Base-by-base conservation (phyloP, 2,888 invertebrate species). In the Pollenia angustigena region DNA sequence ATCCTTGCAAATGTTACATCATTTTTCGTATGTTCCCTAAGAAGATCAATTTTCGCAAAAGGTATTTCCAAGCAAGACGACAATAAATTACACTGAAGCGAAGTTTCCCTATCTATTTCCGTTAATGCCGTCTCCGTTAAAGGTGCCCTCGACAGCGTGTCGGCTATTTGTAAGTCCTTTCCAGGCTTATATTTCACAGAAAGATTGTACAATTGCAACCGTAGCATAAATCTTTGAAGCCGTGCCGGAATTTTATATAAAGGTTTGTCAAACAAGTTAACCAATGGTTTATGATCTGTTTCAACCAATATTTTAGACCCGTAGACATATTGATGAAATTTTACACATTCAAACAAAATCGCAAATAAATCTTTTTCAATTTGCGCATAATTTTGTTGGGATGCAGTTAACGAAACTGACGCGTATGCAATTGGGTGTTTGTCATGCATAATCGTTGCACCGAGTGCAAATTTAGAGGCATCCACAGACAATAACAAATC, bases 191-290 rank as follows among this genome's bases (percentile, higher is more conserved):
- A 23, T 23, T 23, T 23, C 23, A 23, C 23, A 23, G 23, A 23
- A 23, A 23, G 23, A 23, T 23, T 23, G 23, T 23, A 23, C 23
- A 23, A 23, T 23, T 23, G 23, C 23, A 23, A 23, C 23, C 52
- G 52, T 16, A 52, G 16, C 52, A 52, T 52, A 52, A 52, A 52
- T 16, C 52, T 4, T 52, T 52, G 52, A 52, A n/a, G n/a, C 16
- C 52, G n/a, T 52, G 52, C 52, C 16, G 52, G 52, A 52, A 52
- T 52, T 52, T 52, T 52, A 16, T 52, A 52, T 52, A 52, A 52
- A 23, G 58, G 58, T 40, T 58, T 58, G 14, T 14, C 40, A 58
- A 58, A 40, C 14, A 58, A 58, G 14, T 32, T 40, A 14, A 40
- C 58, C 14, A 58, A 58, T 32, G 32, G 58, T 58, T 58, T 58